Percentiles rank a stretch among this genome's conserved stretches.
These are phyloP conservation scores for Rhabdornis inornatus DNA, from an alignment of 2,113 vertebrate genomes.

Conservation along the genomic window DNA sequence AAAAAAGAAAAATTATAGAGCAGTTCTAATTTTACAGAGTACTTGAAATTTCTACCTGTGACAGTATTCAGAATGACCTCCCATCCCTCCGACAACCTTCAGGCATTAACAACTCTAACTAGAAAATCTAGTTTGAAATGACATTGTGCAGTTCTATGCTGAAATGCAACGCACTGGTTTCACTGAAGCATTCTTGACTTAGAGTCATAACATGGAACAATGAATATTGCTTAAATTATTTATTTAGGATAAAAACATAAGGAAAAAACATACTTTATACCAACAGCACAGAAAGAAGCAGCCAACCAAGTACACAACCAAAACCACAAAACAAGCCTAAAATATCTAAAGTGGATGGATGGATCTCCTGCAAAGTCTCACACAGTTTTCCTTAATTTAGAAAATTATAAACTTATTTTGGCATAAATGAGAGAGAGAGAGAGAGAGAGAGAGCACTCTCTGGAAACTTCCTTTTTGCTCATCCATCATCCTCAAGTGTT, in stretches of 20 bases:
- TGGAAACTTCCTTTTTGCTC: not conserved
- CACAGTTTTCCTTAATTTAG: not conserved
- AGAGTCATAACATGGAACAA: not conserved
- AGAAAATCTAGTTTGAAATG: not conserved
- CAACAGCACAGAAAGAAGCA: not conserved
- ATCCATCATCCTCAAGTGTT: not conserved
- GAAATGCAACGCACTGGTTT: not conserved
- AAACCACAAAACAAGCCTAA: not conserved
- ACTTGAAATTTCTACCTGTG: not conserved
- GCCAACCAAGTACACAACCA: not conserved
- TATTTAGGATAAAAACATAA: not conserved
- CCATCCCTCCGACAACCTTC: not conserved
- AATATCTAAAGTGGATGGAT: not conserved
- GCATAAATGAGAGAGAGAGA: not conserved
- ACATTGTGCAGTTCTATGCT: not conserved
- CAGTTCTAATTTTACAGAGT: not conserved
- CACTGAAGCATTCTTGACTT: not conserved
- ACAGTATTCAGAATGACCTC: not conserved
- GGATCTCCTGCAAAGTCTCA: not conserved
- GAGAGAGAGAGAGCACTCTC: not conserved
- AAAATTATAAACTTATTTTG: not conserved
- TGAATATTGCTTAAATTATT: not conserved
- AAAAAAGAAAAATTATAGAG: not conserved
- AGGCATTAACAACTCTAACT: not conserved
- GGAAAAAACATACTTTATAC: not conserved